Conservation (phyloP, 2,797 vertebrate genomes). For the Anguilla marmorata region DNA sequence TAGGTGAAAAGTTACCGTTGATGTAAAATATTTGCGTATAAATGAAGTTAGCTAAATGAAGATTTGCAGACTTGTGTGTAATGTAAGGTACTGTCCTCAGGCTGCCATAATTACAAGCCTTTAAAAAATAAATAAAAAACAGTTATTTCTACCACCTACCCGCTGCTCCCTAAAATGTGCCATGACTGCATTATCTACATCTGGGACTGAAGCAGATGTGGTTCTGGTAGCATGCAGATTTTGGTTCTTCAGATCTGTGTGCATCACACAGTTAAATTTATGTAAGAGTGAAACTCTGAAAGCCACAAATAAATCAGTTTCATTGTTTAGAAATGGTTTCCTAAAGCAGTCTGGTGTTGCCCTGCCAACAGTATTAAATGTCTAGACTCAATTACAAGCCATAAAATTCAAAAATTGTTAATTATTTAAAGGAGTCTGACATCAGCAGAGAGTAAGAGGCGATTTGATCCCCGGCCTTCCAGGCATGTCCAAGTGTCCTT, state of each 20-base stretch:
- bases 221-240: neutral
- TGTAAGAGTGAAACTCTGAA: neutral
- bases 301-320: neutral
- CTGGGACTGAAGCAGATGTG: neutral
- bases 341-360: neutral
- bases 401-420: neutral
- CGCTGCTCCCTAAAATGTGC: neutral
- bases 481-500: too few relatives aligned
- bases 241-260: neutral
- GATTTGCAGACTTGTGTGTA: neutral
- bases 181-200: neutral
- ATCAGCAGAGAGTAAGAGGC: neutral
- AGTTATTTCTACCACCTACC: neutral
- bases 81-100: neutral
- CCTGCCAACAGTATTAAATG: neutral
- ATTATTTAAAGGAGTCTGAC: neutral
- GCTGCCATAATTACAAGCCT: neutral
- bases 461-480: too few relatives aligned
- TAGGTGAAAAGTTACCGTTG: neutral
- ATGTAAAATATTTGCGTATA: neutral
- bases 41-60: neutral
- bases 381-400: neutral
- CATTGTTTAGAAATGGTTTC: conserved; percentile 23
- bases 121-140: neutral
- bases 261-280: neutral